Evolutionary conservation across 1,140 invertebrate genomes (phyloP).

Genomic region (Orchestia grillus): DNA sequence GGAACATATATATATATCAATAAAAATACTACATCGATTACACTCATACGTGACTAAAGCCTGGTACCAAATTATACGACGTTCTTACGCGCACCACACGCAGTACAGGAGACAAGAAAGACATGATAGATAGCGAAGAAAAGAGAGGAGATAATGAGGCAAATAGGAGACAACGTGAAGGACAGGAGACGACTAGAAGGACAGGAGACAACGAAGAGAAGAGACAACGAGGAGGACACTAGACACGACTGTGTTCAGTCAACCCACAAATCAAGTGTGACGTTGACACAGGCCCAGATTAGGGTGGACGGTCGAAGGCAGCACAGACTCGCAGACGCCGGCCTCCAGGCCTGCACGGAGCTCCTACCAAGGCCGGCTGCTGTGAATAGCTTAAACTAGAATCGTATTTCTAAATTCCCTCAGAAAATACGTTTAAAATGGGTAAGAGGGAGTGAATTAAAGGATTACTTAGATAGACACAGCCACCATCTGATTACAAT

Average conservation of each 20-base stretch:
- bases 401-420: background rate
- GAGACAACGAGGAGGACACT: background rate
- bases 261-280: background rate
- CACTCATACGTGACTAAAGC: too few relatives aligned
- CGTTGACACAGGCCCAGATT: background rate
- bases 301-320: background rate
- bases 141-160: background rate
- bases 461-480: background rate
- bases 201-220: too few relatives aligned
- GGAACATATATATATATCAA: too few relatives aligned
- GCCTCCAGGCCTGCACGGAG: background rate
- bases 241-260: background rate
- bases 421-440: background rate
- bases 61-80: too few relatives aligned
- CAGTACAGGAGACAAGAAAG: background rate
- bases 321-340: background rate
- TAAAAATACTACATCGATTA: too few relatives aligned
- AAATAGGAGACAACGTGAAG: background rate
- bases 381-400: background rate
- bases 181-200: background rate
- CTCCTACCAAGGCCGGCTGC: background rate
- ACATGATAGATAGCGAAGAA: background rate
- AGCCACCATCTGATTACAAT: background rate
- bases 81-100: background rate
- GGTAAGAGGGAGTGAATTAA: background rate